Percentiles rank a stretch among this genome's conserved stretches.
Conservation (phyloP, 2,888 invertebrate species). For the Drosophila algonquin region DNA sequence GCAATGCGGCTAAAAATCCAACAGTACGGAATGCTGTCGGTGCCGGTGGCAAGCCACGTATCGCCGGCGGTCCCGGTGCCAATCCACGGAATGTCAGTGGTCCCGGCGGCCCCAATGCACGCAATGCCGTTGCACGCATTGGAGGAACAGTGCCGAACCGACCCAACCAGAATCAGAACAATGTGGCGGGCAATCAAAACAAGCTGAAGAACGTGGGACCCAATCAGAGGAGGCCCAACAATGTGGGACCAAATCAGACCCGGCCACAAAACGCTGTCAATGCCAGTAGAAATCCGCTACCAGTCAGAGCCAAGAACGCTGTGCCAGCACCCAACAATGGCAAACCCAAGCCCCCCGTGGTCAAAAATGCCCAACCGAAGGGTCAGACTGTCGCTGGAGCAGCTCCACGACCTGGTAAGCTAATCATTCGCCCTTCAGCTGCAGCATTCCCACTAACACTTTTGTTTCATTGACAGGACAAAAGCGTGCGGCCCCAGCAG, state of each 20-base stretch:
- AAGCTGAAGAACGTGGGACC: background rate
- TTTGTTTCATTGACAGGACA: constrained; percentile 25
- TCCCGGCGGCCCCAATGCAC: background rate
- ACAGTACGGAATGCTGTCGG: background rate
- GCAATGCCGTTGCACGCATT: constrained; percentile 1
- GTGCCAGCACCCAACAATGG: background rate
- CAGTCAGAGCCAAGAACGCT: background rate
- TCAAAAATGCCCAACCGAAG: background rate
- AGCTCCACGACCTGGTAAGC: constrained; percentile 4
- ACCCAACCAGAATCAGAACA: too few species aligned
- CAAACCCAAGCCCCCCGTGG: too few species aligned
- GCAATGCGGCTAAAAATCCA: background rate
- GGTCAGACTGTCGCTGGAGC: constrained; percentile 2
- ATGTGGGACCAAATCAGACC: background rate
- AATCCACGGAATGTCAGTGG: background rate
- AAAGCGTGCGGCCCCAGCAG: constrained; percentile 45
- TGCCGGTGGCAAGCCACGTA: background rate
- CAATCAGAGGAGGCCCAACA: background rate
- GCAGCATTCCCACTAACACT: background rate
- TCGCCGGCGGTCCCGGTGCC: background rate
- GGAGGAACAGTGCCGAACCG: background rate
- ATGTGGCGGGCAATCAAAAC: background rate
- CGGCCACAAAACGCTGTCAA: background rate
- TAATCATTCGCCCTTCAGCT: background rate
- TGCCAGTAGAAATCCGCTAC: background rate